Base-by-base conservation (phyloP, 2,888 invertebrate species). In the Choristoneura rosaceana region DNA sequence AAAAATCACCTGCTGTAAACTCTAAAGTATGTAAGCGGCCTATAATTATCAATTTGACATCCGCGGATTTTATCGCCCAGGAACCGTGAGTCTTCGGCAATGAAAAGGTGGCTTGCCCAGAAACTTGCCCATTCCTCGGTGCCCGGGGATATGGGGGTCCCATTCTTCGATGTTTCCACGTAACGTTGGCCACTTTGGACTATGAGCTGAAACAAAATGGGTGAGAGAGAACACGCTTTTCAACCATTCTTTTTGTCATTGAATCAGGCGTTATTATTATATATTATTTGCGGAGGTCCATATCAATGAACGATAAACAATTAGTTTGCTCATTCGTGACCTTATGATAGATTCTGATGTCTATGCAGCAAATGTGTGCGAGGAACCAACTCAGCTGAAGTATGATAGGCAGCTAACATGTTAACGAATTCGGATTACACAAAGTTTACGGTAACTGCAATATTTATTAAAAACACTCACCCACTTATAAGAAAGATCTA, bases 401-500 rank as follows among this genome's bases (percentile, higher is more conserved):
- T n/a, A n/a, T n/a, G n/a, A n/a, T n/a, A n/a, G n/a, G n/a, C n/a
- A n/a, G n/a, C n/a, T n/a, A n/a, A n/a, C n/a, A n/a, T n/a, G n/a
- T n/a, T n/a, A n/a, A n/a, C n/a, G n/a, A n/a, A n/a, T n/a, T n/a
- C n/a, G n/a, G n/a, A n/a, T n/a, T n/a, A n/a, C n/a, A n/a, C n/a
- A n/a, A n/a, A n/a, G n/a, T n/a, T n/a, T n/a, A n/a, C n/a, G n/a
- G n/a, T n/a, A n/a, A n/a, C n/a, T n/a, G n/a, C n/a, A n/a, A n/a
- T n/a, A n/a, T n/a, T n/a, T n/a, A n/a, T n/a, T n/a, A n/a, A n/a
- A n/a, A n/a, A n/a, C n/a, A n/a, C 73, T 78, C 77, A 90, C 92
- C 91, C 90, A 92, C 80, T 91, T 92, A 63, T 92, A 92, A 2
- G 85, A 75, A 0, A 90, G 80, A 66, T 90, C 88, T 12, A 90